These are phyloP conservation scores for Drosophila mauritiana DNA, from an alignment of 1,140 invertebrate species.

Conservation along the genomic window DNA sequence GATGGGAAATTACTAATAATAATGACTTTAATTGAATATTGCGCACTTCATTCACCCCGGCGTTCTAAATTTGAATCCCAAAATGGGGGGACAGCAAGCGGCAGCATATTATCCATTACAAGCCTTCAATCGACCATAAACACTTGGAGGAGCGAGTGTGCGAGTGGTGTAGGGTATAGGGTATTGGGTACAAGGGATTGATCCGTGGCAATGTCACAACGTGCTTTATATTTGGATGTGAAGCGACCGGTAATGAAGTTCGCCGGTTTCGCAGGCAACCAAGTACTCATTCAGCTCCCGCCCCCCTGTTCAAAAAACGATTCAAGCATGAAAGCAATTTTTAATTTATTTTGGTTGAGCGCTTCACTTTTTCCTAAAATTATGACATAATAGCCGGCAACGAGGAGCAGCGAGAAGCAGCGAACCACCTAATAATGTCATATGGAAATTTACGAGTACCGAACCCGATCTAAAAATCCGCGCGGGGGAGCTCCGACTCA, in stretches of 20 bases:
- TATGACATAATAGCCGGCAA: slow-evolving; percentile 76
- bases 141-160: slow-evolving; percentile 51
- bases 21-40: slow-evolving; percentile 83
- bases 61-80: slow-evolving; percentile 59
- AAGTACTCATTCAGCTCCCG: slow-evolving; percentile 28
- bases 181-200: slow-evolving; percentile 35
- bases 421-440: slow-evolving; percentile 81
- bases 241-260: slow-evolving; percentile 58
- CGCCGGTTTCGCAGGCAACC: slow-evolving; percentile 12
- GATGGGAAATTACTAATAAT: slow-evolving; percentile 81
- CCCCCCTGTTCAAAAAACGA: slow-evolving; percentile 12
- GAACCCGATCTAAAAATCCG: slow-evolving; percentile 30
- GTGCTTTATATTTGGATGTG: slow-evolving; percentile 68
- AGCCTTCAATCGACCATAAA: slow-evolving; percentile 82
- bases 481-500: neutral
- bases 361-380: slow-evolving; percentile 80
- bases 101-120: slow-evolving; percentile 74
- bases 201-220: slow-evolving; percentile 46
- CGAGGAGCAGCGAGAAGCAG: slow-evolving; percentile 16
- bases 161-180: slow-evolving; percentile 3
- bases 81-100: slow-evolving; percentile 32
- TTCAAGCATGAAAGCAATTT: slow-evolving; percentile 83
- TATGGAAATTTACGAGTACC: slow-evolving; percentile 72
- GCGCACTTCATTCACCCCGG: slow-evolving; percentile 79
- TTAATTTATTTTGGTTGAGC: slow-evolving; percentile 83